These are phyloP conservation scores for Megaceryle torquata DNA, from an alignment of 2,113 vertebrate species.

Conservation along the genomic window DNA sequence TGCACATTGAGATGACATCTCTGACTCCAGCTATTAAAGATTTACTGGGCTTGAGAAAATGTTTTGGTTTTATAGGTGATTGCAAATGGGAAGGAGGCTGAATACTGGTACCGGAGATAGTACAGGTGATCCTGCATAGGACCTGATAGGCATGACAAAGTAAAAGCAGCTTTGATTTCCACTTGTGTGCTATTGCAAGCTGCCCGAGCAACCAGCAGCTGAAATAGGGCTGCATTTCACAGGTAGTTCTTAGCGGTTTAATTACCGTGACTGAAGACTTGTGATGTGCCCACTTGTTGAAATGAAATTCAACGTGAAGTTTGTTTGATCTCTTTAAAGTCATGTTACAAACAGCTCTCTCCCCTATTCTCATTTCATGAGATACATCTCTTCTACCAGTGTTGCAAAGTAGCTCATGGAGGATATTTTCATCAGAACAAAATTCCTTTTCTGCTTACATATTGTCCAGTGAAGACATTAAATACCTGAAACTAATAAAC, in stretches of 20 bases:
- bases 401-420: neutral
- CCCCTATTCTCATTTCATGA: neutral
- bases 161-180: neutral
- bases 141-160: neutral
- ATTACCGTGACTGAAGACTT: neutral
- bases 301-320: neutral
- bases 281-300: neutral
- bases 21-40: neutral
- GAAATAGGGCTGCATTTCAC: neutral
- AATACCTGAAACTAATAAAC: neutral
- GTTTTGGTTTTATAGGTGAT: constrained; percentile 24
- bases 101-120: neutral
- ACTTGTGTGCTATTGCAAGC: neutral
- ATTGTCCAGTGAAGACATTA: neutral
- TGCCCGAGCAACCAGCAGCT: neutral
- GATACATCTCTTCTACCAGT: neutral
- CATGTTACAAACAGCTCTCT: neutral
- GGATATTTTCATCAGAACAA: neutral
- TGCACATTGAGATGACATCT: neutral
- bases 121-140: neutral
- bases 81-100: neutral
- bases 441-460: neutral
- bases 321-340: neutral
- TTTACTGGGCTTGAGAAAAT: constrained; percentile 7
- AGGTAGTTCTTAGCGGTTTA: neutral